Evolutionary conservation across 2,113 vertebrate genomes (phyloP).

Genomic region (Ancistrus triradiatus): DNA sequence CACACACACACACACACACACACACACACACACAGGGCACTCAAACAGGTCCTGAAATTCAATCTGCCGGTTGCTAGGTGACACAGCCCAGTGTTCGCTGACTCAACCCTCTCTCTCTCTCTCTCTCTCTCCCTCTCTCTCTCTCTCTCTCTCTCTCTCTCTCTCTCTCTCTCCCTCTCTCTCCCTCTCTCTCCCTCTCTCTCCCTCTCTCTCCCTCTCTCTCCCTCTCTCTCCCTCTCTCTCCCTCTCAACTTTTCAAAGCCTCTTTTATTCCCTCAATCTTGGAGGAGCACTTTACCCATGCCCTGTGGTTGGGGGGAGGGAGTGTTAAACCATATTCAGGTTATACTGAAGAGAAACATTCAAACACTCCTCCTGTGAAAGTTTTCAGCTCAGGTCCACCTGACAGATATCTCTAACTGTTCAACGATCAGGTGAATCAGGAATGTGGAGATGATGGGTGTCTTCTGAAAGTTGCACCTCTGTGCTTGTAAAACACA

Average conservation of each 20-base stretch:
- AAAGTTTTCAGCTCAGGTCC: too few species aligned
- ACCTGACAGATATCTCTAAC: too few species aligned
- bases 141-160: conserved; percentile 17
- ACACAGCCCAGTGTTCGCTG: conserved; percentile 47
- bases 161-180: conserved; percentile 21
- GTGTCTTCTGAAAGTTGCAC: too few species aligned
- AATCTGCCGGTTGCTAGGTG: conserved; percentile 67
- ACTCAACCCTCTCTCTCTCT: conserved; percentile 26
- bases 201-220: conserved; percentile 40
- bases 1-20: too few species aligned
- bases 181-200: conserved; percentile 14
- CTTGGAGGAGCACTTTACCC: conserved; percentile 18
- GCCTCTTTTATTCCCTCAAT: conserved; percentile 14
- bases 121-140: conserved; percentile 33
- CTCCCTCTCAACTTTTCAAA: conserved; percentile 25
- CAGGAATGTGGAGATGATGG: too few species aligned
- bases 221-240: conserved; percentile 15
- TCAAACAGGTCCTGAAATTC: conserved; percentile 46
- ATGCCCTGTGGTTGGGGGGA: too few species aligned
- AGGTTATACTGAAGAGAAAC: neutral
- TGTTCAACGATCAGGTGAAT: neutral
- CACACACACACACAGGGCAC: too few species aligned
- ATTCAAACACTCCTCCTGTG: neutral
- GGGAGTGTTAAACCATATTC: too few species aligned
- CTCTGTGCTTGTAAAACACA: too few species aligned